Base-by-base conservation (phyloP, 2,797 vertebrate genomes). In the Parauchenoglanis ngamensis region DNA sequence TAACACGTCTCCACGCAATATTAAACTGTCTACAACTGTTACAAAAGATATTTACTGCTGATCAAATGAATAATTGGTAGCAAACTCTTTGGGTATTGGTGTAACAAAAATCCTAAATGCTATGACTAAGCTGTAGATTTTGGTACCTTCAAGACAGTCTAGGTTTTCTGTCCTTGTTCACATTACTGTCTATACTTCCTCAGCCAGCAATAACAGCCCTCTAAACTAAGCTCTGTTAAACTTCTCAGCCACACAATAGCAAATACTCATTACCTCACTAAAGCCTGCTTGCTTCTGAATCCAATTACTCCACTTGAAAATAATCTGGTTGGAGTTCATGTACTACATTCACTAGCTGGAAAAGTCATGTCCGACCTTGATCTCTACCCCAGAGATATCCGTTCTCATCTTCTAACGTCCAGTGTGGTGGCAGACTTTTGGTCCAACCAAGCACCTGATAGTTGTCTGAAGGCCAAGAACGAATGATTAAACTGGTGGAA, bases 261-360 rank as follows among this genome's bases (percentile, higher is more conserved):
- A 61, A 61, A 61, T 61, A 61, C 31, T 61, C 31, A 40, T 80
- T 6, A 80, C 25, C 56, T 59, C 56, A 80, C 61, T 80, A 80
- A 80, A 40, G 35, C 56, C 35, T 59, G 56, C 21, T 1, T 25
- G 5, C 56, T 44, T 7, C 28, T 57, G 4, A 79, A 25, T 57
- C 19, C 31, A 80, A 44, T 61, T 79, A 79, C 21, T 79, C 56
- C 31, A 59, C 31, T 13, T 25, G 54, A 59, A 59, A 59, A 13
- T 12, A 61, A 80, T 15, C 12, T 2, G 23, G 23, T n/a, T 81
- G 17, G 4, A 63, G 23, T 63, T 63, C 23, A 46, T 6, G 7
- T 63, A 11, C 57, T 81, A 35, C 17, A 12, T 49, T 65, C 44
- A 49, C 17, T 70, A 46, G n/a, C 63, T 68, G 61, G 40, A 67